phyloP scores from a whole-genome alignment of 1,140 invertebrate genomes.

The Homalodisca vitripennis region DNA sequence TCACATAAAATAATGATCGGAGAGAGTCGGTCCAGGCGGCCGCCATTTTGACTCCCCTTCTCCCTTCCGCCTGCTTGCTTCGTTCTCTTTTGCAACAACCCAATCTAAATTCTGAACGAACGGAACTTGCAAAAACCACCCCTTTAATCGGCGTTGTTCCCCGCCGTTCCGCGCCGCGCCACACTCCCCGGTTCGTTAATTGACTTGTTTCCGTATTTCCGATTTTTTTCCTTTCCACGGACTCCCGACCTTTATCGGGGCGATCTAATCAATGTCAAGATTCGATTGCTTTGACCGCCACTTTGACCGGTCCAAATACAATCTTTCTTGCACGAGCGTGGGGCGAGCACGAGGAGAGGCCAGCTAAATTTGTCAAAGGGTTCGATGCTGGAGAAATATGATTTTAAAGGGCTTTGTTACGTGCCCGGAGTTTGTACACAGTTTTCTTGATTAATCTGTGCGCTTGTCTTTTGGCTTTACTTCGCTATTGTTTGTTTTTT shows the following conservation, averaged over 20 bases:
- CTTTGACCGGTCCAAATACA: background rate
- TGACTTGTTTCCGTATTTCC: conserved; percentile 24
- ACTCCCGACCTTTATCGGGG: background rate
- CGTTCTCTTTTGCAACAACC: conserved; percentile 29
- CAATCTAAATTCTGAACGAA: conserved; percentile 37
- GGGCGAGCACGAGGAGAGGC: background rate
- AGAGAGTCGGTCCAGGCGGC: conserved; percentile 41
- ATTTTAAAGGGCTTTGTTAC: conserved; percentile 18
- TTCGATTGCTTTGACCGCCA: conserved; percentile 16
- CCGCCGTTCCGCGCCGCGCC: background rate
- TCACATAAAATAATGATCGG: conserved; percentile 43
- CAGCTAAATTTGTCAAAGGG: conserved; percentile 12
- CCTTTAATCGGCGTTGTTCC: conserved; percentile 23
- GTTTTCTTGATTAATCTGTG: conserved; percentile 8
- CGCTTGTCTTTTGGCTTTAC: background rate
- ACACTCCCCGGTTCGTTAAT: conserved; percentile 30
- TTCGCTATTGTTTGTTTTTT: no score
- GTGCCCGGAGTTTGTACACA: background rate
- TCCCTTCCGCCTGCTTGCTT: conserved; percentile 16
- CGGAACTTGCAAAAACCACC: conserved; percentile 25
- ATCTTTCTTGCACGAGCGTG: background rate
- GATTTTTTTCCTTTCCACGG: conserved; percentile 24
- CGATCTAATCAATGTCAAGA: conserved; percentile 17
- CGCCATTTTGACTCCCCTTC: conserved; percentile 47
- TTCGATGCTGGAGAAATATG: conserved; percentile 9